phyloP scores from a whole-genome alignment of 37 sponge, comb jelly and placozoan species.

The Ianthella basta region DNA sequence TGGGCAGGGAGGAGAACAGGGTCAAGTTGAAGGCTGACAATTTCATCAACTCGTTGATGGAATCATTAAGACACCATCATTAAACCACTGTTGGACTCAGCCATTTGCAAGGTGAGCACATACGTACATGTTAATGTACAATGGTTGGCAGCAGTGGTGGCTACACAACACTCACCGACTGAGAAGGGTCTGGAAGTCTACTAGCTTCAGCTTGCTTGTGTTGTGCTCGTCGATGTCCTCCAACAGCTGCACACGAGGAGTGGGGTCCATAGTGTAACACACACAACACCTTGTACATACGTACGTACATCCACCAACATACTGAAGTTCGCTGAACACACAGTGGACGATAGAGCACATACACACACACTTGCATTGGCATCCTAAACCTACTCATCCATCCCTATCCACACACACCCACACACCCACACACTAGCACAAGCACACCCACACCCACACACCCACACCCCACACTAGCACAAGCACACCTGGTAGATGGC shows the following conservation, averaged over 20 bases:
- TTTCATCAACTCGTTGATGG: too few relatives aligned
- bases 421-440: too few relatives aligned
- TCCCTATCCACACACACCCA: too few relatives aligned
- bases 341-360: neutral
- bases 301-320: neutral
- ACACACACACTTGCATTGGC: neutral
- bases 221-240: constrained; percentile 35
- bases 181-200: neutral
- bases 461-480: too few relatives aligned
- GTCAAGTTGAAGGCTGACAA: too few relatives aligned
- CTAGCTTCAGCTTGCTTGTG: constrained; percentile 25
- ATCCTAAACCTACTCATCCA: neutral
- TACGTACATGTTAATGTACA: neutral
- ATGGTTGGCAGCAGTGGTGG: neutral
- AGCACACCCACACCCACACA: too few relatives aligned
- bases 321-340: too few relatives aligned
- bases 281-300: neutral
- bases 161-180: constrained; percentile 11
- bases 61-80: too few relatives aligned
- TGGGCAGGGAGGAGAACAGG: neutral
- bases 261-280: neutral
- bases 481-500: too few relatives aligned
- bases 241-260: neutral
- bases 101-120: neutral
- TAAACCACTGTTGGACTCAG: too few relatives aligned